Evolutionary conservation across 1,140 invertebrate genomes (phyloP), one percentile per base, ranked within the genome.

Genomic region (Drosophila ficusphila): DNA sequence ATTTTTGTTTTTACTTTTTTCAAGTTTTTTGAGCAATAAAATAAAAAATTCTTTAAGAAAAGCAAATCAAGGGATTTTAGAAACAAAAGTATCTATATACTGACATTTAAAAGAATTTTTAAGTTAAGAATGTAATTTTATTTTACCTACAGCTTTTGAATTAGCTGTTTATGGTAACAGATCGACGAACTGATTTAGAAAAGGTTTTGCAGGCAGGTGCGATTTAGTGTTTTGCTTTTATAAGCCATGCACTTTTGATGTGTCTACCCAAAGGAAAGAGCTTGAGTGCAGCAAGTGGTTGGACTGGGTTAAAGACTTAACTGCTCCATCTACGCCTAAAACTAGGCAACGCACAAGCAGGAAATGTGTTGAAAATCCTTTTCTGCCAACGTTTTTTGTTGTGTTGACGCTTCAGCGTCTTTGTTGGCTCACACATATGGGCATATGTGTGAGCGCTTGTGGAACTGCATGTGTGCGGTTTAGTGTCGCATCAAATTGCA

Each of bases 401-500:
- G 25, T 71, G 16, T 36, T 48, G 29, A 41, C 34, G 16, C 41
- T 39, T 16, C 16, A 16, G 25, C 21, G 47, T 73, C 69, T 69
- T 65, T 67, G 67, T 44, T 56, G 52, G 29, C 58, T 39, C 56
- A 51, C 42, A 51, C 27, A 61, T 38, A 42, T 21, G 29, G n/a
- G 27, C 27, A 29, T 47, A 36, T 49, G 34, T 47, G 41, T 49
- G 29, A 31, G 16, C 19, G 12, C 21, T 16, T 29, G 14, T 53
- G 19, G 19, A 12, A 54, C 41, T 68, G 56, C 49, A 46, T 76
- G 51, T 72, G 70, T 86, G 79, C 49, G 81, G 72, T 74, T 86
- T 81, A 73, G 79, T 62, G 72, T 27, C 33, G 82, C 82, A 81
- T 86, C 81, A 86, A 86, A 86, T 86, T 86, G 81, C 81, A 86